These are phyloP conservation scores for Idaea biselata DNA, from an alignment of 2,888 invertebrate species.

Conservation along the genomic window DNA sequence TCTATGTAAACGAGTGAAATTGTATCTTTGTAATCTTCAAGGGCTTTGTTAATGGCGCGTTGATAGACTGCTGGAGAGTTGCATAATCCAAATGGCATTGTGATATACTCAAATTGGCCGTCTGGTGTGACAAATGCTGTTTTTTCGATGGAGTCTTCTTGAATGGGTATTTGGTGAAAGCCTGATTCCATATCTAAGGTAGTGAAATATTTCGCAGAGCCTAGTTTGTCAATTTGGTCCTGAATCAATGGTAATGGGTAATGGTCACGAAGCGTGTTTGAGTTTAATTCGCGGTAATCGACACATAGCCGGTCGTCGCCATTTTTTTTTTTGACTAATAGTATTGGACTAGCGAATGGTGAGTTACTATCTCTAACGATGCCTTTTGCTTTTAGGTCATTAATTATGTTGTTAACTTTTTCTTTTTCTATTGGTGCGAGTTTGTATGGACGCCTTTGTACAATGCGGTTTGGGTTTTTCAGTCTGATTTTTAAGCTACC, in stretches of 20 bases:
- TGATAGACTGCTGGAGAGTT: constrained; percentile 30
- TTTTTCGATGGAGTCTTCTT: constrained; percentile 11
- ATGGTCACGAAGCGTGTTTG: constrained; percentile 21
- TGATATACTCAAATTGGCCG: constrained; percentile 6
- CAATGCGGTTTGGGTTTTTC: constrained; percentile 30
- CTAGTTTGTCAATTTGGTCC: constrained; percentile 20
- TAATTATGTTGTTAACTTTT: constrained; percentile 31
- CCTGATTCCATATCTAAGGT: constrained; percentile 21
- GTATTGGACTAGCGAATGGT: constrained; percentile 35
- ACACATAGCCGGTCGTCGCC: constrained; percentile 25
- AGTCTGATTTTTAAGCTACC: constrained; percentile 22
- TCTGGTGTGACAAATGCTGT: constrained; percentile 33
- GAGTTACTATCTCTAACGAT: constrained; percentile 39
- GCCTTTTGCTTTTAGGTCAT: constrained; percentile 31
- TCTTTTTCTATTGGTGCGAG: constrained; percentile 34
- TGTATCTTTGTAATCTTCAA: constrained; percentile 19
- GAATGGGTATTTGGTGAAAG: constrained; percentile 14
- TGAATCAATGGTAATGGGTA: constrained; percentile 19
- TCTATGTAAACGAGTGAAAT: constrained; percentile 26
- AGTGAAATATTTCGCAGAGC: constrained; percentile 9
- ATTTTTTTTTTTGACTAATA: constrained; percentile 35
- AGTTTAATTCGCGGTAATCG: constrained; percentile 21
- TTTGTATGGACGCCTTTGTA: constrained; percentile 35
- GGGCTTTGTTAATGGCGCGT: constrained; percentile 22
- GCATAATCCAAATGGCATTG: constrained; percentile 27